Evolutionary conservation across 1,140 invertebrate genomes (phyloP), one percentile per base, ranked within the genome.

Genomic region (Pseudomyrmex cubaensis): DNA sequence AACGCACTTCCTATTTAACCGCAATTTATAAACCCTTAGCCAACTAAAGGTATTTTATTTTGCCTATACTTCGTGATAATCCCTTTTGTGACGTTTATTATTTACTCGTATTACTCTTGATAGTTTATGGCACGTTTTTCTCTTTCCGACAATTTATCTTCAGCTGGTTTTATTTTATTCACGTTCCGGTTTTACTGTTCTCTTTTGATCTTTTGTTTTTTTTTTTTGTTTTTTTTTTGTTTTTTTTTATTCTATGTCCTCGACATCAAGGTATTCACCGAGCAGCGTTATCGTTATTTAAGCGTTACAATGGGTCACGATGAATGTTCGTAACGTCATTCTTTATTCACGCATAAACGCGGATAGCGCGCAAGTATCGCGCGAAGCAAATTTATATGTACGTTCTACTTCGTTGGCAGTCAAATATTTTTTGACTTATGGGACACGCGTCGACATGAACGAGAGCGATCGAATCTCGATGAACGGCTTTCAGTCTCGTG

Each of bases 401-500:
- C 59, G 57, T 10, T 72, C 76, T 54, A 72, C 56, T 57, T 72
- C n/a, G 83, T 15, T 44, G 83, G 20, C 77, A 59, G 52, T 80
- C 83, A 63, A 69, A 84, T 63, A 72, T 84, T 84, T 84, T 69
- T 84, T 84, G 76, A 84, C 76, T 82, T 84, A 84, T 82, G 76
- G 57, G 66, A 46, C 48, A 82, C 66, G 57, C 83, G 76, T 84
- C 59, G 59, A 63, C 75, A 20, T 63, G 77, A 72, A 82, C 78
- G 83, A 84, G 83, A 84, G 74, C 76, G 76, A 84, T 82, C 76
- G 76, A 54, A 80, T 82, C 74, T 10, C 63, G 56, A 76, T 76
- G 74, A 69, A 83, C 74, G 63, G 44, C 54, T 67, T 67, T 83
- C 73, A 56, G 46, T 77, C 74, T 61, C 82, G 44, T 35, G 35